These are phyloP conservation scores for Protomyctophum bolini DNA, from an alignment of 2,113 vertebrate genomes.

Conservation along the genomic window DNA sequence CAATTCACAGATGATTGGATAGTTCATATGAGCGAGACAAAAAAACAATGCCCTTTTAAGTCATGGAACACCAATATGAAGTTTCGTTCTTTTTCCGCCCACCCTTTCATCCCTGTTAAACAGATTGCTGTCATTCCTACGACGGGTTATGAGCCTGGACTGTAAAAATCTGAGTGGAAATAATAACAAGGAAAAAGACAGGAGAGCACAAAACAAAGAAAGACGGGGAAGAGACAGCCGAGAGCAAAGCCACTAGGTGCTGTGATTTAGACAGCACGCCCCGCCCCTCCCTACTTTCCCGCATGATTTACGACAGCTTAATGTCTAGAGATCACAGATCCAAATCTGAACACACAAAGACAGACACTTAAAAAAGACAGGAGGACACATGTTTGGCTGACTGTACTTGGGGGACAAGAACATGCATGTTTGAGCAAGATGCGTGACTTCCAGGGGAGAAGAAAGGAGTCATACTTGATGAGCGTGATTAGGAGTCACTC, in stretches of 20 bases:
- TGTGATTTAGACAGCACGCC: neutral
- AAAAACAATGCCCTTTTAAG: no score
- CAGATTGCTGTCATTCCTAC: no score
- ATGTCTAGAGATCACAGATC: constrained; percentile 55
- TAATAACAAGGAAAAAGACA: neutral
- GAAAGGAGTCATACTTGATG: constrained; percentile 50
- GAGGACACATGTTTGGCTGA: constrained; percentile 69
- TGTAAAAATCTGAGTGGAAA: neutral
- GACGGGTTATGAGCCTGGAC: no score
- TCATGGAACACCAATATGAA: no score
- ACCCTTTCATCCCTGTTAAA: no score
- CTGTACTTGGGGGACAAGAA: constrained; percentile 55
- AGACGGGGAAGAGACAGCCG: neutral
- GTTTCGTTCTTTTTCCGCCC: no score
- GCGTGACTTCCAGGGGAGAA: constrained; percentile 46
- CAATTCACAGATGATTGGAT: no score
- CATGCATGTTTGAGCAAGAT: constrained; percentile 49
- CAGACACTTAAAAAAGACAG: constrained; percentile 62
- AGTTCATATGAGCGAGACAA: no score
- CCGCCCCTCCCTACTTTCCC: constrained; percentile 10
- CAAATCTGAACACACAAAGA: constrained; percentile 60
- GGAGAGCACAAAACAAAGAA: neutral
- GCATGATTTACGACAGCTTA: constrained; percentile 55
- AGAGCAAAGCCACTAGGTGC: neutral
- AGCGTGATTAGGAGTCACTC: constrained; percentile 67